These are phyloP conservation scores for Coptodon rendalli DNA, from an alignment of 2,113 vertebrate genomes.

Conservation along the genomic window DNA sequence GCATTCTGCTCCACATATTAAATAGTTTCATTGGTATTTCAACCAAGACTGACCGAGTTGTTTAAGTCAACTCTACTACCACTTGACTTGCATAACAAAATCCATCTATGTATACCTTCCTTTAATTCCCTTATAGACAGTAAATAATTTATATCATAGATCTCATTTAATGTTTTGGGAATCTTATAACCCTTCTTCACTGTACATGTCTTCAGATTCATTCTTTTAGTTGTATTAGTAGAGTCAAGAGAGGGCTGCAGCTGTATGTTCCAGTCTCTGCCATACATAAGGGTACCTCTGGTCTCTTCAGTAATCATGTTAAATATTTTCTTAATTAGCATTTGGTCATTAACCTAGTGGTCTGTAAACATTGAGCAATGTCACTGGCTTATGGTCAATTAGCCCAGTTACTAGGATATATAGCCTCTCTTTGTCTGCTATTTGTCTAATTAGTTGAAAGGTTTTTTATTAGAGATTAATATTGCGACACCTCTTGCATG, in stretches of 20 bases:
- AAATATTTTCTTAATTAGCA: neutral
- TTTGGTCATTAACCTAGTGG: neutral
- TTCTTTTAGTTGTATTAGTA: neutral
- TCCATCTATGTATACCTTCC: neutral
- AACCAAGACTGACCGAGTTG: neutral
- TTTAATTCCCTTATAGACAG: neutral
- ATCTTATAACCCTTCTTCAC: neutral
- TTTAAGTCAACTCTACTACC: neutral
- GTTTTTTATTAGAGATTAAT: neutral
- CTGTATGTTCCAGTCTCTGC: neutral
- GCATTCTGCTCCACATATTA: neutral
- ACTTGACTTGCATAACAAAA: neutral
- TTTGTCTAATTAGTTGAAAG: neutral
- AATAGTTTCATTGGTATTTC: neutral
- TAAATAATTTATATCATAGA: neutral
- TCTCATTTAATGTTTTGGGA: neutral
- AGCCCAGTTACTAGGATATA: neutral
- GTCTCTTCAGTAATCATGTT: neutral
- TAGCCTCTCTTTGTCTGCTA: accelerated
- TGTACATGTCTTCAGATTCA: neutral
- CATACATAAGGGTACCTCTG: neutral
- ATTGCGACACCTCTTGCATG: neutral
- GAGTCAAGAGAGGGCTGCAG: neutral
- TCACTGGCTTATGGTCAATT: accelerated
- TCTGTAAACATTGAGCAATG: neutral